Base-by-base conservation (phyloP, 2,888 invertebrate genomes). In the Nebria salina region DNA sequence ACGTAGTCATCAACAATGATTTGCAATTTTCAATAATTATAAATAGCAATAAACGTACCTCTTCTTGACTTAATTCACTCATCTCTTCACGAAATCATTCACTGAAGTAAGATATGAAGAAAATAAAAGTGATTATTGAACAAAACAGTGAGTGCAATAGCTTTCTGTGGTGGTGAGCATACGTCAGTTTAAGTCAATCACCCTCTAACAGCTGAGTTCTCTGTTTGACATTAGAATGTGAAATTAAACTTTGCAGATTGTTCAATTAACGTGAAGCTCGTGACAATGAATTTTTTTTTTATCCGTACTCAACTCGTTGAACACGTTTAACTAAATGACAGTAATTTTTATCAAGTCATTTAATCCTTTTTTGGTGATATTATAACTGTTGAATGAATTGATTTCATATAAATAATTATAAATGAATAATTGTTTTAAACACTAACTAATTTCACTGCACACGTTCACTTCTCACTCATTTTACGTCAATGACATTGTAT, bases 61-160 rank as follows among this genome's bases (percentile, higher is more conserved):
- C 96, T 90, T 96, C 96, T 89, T 95, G 95, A 88, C 94, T 95
- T 86, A 96, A 91, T 92, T 96, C 96, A 90, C 95, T 95, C 95
- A 95, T 95, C 83, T 86, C 88, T 83, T 83, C 83, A 84, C 83
- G 81, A 82, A 83, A 81, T 83, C 82, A 77, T 81, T 75, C 76
- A 75, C 75, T 74, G 70, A 75, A 76, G 65, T 66, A 76, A 68
- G 68, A 76, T 70, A 75, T 76, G 78, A 72, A 77, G 65, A 78
- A 82, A 82, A 78, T 73, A 82, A 77, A 75, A 75, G 75, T 75
- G 72, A 72, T 82, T 77, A 77, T 82, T 82, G 75, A 65, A 82
- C 72, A 77, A 82, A 82, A 81, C 82, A 79, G 78, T 76, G 74
- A 77, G 75, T 77, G 70, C 80, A 82, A 77, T 78, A 80, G 82